Base-by-base conservation (phyloP, 2,888 invertebrate genomes). In the Ichneumon xanthorius region DNA sequence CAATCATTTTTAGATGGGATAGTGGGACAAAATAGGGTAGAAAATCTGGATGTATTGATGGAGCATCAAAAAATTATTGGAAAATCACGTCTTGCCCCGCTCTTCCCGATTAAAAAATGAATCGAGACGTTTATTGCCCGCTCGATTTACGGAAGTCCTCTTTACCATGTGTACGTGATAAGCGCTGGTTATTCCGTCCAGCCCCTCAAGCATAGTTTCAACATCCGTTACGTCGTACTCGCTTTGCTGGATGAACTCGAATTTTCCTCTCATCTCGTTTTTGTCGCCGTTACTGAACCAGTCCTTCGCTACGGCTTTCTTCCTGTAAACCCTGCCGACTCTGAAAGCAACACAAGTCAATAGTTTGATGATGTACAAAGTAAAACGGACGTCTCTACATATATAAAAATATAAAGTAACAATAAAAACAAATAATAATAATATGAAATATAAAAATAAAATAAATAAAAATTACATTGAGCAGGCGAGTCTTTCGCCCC, bases 401-500 rank as follows among this genome's bases (percentile, higher is more conserved):
- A 4, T n/a, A 53, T 50, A n/a, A 26, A 6, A n/a, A 72, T 40
- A 40, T 40, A 40, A 37, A 37, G 5, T 33, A 33, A 4, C 5
- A 33, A 33, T 33, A 5, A 33, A 33, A 33, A 5, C 5, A 33
- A 33, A 33, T 33, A 0, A 33, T 33, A 33, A 33, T 33, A 33
- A 33, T 6, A 33, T 40, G 3, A 11, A 37, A 37, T 7, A 37
- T 40, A 11, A 40, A 11, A 22, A 30, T 45, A 16, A 55, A 22
- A 37, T 9, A n/a, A 58, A 72, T 50, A 75, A 75, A 50, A 94
- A 95, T 96, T 94, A 98, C 97, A 96, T 95, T 9, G 98, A 97
- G 93, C 99, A 99, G 0, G 98, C 98, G 92, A 99, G 95, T 86
- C 98, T 94, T 93, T 98, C 98, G 16, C 98, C 98, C 87, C 98